These are phyloP conservation scores for Cyprinodon diabolis DNA, from an alignment of 2,797 vertebrate species.

Conservation along the genomic window DNA sequence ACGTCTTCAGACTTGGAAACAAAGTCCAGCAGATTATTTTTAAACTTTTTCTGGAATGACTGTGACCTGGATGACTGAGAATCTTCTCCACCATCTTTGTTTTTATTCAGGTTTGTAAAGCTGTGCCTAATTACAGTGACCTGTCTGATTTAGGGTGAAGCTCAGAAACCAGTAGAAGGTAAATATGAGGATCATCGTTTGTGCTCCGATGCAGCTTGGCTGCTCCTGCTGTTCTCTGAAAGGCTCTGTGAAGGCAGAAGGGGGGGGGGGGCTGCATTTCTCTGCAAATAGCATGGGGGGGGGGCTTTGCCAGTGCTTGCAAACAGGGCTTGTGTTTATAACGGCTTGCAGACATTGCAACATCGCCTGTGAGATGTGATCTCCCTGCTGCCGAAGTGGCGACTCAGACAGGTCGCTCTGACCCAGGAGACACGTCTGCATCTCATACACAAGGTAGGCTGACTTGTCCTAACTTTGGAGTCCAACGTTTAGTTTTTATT, in stretches of 20 bases:
- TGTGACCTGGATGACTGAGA: no score
- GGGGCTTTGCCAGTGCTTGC: conserved; percentile 26
- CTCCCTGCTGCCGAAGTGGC: conserved; percentile 21
- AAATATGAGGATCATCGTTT: not conserved
- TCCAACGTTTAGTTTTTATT: not conserved
- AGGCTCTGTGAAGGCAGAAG: conserved; percentile 19
- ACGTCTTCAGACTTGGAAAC: no score
- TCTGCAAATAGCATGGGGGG: conserved; percentile 78
- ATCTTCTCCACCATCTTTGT: no score
- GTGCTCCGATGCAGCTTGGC: conserved; percentile 13
- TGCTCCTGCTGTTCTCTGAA: conserved; percentile 14
- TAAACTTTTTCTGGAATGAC: no score
- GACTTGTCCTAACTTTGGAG: not conserved
- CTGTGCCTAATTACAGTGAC: no score
- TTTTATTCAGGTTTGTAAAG: no score
- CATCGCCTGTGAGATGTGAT: conserved; percentile 56
- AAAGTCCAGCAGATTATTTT: no score
- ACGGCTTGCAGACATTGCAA: conserved; percentile 65
- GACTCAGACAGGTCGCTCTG: conserved; percentile 10
- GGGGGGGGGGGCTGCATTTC: conserved; percentile 29
- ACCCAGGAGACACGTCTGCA: conserved; percentile 8
- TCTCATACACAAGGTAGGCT: conserved; percentile 33
- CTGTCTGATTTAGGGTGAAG: no score
- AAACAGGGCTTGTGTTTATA: conserved; percentile 57
- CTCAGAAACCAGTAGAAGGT: no score